Evolutionary conservation across 1,140 invertebrate species (phyloP), one percentile per base, ranked within the genome.

Genomic region (Megathymus violae): DNA sequence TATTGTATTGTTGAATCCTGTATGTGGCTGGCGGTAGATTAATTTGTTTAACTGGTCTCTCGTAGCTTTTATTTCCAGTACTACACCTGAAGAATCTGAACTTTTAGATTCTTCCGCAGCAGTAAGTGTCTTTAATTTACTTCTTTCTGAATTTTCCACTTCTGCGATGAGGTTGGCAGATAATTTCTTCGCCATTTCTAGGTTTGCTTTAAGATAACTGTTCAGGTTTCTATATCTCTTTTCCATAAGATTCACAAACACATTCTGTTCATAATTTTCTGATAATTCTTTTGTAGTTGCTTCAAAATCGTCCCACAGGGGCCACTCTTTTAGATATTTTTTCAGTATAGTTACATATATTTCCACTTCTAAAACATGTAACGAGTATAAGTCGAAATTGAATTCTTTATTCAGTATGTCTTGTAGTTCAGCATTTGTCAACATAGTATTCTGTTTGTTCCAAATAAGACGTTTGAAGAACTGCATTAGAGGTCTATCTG

Each of bases 301-400:
- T 27, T 88, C 85, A 41, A 90, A 82, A 16, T 78, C 74, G 11
- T 88, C 83, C 88, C 88, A 90, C 16, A 76, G 66, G 0, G 85
- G 85, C 88, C 86, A 90, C n/a, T 83, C 77, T 58, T 85, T 90
- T 0, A 89, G 59, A 44, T 78, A 89, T 48, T 80, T 87, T 38
- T 90, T 90, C 22, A 88, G 58, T 4, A 88, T 51, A 16, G 76
- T 83, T 27, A 88, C 43, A 44, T 84, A 89, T 34, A 89, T 81
- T 0, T 89, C 82, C 0, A 81, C 50, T 66, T 86, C 76, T 2
- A 90, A 16, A 2, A 69, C 64, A 11, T 83, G 78, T 4, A 76
- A 31, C 0, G 65, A 54, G 0, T 22, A n/a, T 0, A 80, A 47
- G 5, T 82, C 51, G 4, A 83, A 73, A 7, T 70, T 11, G 31